Evolutionary conservation across 2,113 vertebrate species (phyloP), one percentile per base, ranked within the genome.

Genomic region (Etia nguti): DNA sequence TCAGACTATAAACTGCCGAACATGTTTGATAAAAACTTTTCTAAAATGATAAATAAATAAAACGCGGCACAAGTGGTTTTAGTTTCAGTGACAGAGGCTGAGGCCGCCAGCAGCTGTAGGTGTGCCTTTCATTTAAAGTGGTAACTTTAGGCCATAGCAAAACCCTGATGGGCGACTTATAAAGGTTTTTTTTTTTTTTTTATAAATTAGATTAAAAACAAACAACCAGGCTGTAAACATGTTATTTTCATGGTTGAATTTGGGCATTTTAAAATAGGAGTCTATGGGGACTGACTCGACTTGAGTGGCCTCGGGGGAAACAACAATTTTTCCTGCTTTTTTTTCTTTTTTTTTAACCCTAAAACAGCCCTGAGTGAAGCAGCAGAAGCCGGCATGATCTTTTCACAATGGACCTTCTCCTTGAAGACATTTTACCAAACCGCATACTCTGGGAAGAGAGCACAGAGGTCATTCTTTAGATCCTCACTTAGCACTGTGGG

Each of bases 151-250:
- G 7, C 0, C 4, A 41, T 22, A 38, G 24, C n/a, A 70, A 70
- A 70, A 8, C 13, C 68, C 68, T 46, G 68, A 46, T 46, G 13
- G 15, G 41, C 48, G 46, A 73, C 15, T 73, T 26, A 36, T 62
- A 38, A 38, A 65, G 6, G 29, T 16, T 60, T 60, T 5, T 31
- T 60, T 60, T 56, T 31, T 18, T 1, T 0, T 56, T 31, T 18
- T 1, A 0, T 0, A 29, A 50, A 65, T 70, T 43, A 16, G 12
- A 24, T 16, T 43, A 26, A 24, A 46, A 75, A 75, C 22, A 48
- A 48, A 75, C 6, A 43, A 43, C 65, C 38, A 70, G n/a, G 38
- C 13, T 16, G 65, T 70, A 70, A 70, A 70, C 65, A 43, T 43
- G 38, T 43, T 70, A 1, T 70, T 70, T 43, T 43, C 65, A 24